phyloP scores from a whole-genome alignment of 2,797 vertebrate species.

The Gadopsis marmoratus region DNA sequence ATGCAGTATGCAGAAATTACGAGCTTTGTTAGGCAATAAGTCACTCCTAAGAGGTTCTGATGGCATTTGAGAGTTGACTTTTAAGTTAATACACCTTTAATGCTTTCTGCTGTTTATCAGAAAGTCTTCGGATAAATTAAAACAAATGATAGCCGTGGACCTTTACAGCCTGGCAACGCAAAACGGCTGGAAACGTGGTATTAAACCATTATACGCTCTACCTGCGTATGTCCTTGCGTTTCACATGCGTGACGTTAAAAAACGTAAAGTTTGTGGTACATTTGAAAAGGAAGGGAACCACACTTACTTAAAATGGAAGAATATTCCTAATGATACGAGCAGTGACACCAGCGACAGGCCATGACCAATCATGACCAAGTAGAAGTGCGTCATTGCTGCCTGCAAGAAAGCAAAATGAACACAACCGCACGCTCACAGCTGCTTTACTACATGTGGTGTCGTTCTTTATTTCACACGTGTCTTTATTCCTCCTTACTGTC shows the following conservation, averaged over 20 bases:
- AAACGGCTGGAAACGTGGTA: no score
- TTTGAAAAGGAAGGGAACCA: not conserved
- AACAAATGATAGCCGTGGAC: no score
- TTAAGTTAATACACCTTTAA: no score
- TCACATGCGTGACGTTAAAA: not conserved
- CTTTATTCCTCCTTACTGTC: conserved; percentile 76
- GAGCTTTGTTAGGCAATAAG: not conserved
- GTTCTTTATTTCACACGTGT: rapidly evolving
- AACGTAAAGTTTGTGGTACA: not conserved
- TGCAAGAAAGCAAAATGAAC: conserved; percentile 67
- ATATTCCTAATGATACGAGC: conserved; percentile 94
- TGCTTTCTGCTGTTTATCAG: no score
- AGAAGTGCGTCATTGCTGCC: conserved; percentile 93
- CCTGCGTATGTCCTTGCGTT: not conserved
- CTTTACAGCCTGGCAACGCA: no score
- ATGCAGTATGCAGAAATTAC: not conserved
- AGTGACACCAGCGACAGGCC: conserved; percentile 94
- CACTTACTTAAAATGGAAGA: conserved; percentile 98
- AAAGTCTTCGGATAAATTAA: no score
- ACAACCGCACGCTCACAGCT: not conserved
- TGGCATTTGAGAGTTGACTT: no score
- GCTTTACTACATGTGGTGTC: rapidly evolving
- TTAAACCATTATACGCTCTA: no score
- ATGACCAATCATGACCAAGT: conserved; percentile 95
- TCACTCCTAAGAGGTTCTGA: not conserved